Conservation (phyloP, 2,113 vertebrate genomes). For the Actenoides hombroni region DNA sequence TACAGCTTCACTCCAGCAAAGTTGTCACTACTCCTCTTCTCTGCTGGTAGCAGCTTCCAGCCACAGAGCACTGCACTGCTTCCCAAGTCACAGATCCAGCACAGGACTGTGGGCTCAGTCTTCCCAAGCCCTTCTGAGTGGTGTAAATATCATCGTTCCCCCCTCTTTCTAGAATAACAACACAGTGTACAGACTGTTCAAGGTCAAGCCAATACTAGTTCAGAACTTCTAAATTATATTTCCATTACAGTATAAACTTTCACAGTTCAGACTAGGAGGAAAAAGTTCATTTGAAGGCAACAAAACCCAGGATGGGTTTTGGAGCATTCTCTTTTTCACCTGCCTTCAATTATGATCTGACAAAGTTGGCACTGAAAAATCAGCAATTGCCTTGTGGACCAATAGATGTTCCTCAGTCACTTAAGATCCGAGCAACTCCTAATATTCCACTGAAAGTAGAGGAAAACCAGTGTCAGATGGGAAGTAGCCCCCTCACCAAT, state of each 20-base stretch:
- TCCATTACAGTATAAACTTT: background rate
- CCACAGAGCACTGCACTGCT: background rate
- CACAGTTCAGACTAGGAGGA: background rate
- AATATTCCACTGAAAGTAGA: background rate
- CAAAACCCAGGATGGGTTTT: background rate
- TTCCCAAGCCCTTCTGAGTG: background rate
- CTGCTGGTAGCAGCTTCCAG: background rate
- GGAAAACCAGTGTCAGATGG: background rate
- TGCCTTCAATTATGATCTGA: background rate
- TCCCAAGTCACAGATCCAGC: background rate
- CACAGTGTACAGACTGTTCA: background rate
- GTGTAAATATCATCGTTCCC: background rate
- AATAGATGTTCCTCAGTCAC: background rate
- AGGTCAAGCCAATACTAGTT: background rate
- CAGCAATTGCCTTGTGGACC: background rate
- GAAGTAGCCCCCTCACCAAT: background rate
- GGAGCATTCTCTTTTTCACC: background rate
- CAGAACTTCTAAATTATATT: background rate
- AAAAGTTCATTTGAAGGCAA: background rate
- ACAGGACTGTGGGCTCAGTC: background rate
- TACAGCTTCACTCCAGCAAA: background rate
- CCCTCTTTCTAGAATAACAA: background rate
- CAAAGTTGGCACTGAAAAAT: background rate
- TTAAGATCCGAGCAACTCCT: background rate
- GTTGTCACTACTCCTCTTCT: accelerated